Evolutionary conservation across 2,888 invertebrate species (phyloP).

Genomic region (Lamproptera curius): DNA sequence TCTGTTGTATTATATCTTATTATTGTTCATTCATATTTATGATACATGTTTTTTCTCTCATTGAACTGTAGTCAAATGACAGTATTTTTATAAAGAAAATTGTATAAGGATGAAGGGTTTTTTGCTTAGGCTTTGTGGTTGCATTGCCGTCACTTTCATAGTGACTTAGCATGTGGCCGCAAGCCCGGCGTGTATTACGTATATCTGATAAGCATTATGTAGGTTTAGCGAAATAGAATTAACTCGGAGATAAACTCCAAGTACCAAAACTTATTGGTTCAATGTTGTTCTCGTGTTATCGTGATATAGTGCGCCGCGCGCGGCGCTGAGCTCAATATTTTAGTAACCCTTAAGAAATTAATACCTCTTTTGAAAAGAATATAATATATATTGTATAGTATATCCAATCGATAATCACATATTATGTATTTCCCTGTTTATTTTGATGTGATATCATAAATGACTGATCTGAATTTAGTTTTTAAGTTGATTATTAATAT

Average conservation of each 20-base stretch:
- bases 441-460: constrained; percentile 81
- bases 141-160: constrained; percentile 22
- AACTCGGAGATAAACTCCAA: constrained; percentile 69
- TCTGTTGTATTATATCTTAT: constrained; percentile 62
- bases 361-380: constrained; percentile 78
- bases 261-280: constrained; percentile 77
- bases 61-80: constrained; percentile 79
- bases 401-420: constrained; percentile 75
- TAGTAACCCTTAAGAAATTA: constrained; percentile 78
- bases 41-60: constrained; percentile 67
- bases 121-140: constrained; percentile 47
- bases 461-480: constrained; percentile 81
- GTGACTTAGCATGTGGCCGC: constrained; percentile 25
- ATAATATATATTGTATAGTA: constrained; percentile 70
- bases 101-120: constrained; percentile 73
- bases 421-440: constrained; percentile 75
- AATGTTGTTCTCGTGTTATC: constrained; percentile 75
- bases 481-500: constrained; percentile 78
- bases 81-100: constrained; percentile 78
- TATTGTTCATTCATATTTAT: constrained; percentile 67
- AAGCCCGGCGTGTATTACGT: constrained; percentile 55
- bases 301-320: constrained; percentile 73
- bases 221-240: constrained; percentile 77
- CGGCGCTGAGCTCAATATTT: constrained; percentile 78
- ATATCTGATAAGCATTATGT: constrained; percentile 78